These are phyloP conservation scores for Habrosyne pyritoides DNA, from an alignment of 2,888 invertebrate species.

Conservation along the genomic window DNA sequence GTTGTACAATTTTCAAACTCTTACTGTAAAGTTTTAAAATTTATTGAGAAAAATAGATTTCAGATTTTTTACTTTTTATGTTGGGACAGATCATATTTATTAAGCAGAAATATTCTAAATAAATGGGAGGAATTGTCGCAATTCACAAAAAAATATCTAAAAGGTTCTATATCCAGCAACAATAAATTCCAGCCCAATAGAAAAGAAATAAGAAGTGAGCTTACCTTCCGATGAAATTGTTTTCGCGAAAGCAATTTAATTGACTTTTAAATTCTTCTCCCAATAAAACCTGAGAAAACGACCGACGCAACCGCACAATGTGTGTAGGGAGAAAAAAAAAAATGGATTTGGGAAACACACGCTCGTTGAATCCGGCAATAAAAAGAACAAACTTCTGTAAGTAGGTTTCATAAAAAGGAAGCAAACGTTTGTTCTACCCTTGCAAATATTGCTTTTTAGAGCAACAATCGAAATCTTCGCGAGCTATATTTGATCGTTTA, in stretches of 20 bases:
- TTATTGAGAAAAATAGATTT: too few species aligned
- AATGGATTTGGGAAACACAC: constrained; percentile 30
- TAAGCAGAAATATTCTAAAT: too few species aligned
- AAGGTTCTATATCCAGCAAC: too few species aligned
- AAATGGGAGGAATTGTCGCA: too few species aligned
- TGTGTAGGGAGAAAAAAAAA: constrained; percentile 21
- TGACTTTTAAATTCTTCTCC: constrained; percentile 8
- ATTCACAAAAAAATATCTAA: too few species aligned
- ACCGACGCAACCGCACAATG: constrained; percentile 8
- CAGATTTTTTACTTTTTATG: too few species aligned
- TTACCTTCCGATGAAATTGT: background rate
- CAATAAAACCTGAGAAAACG: constrained; percentile 8
- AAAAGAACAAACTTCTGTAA: constrained; percentile 48
- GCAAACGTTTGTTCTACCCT: constrained; percentile 48
- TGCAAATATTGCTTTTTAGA: constrained; percentile 50
- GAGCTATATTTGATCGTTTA: constrained; percentile 39
- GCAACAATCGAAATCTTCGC: constrained; percentile 44
- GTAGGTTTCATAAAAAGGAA: constrained; percentile 52
- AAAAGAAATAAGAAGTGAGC: background rate
- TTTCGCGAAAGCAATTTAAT: constrained; percentile 6
- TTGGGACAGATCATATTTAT: too few species aligned
- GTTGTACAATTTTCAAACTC: too few species aligned
- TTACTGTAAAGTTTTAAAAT: too few species aligned
- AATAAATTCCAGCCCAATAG: background rate
- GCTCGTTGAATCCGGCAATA: constrained; percentile 44